Evolutionary conservation across 2,888 invertebrate species (phyloP).

Genomic region (Zootermopsis nevadensis): DNA sequence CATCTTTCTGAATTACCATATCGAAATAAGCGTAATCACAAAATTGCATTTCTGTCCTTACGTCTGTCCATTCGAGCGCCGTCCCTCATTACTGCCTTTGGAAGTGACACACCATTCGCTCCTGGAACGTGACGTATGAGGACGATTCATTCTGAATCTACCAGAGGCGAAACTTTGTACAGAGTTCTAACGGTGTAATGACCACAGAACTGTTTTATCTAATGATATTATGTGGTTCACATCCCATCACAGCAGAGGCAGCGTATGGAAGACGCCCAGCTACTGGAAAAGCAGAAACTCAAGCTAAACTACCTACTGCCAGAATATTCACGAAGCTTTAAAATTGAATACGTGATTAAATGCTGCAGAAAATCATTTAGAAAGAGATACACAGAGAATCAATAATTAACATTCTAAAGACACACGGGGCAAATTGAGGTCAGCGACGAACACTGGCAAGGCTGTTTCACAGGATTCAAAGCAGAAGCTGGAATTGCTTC

Average conservation of each 20-base stretch:
- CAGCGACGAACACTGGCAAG: not conserved
- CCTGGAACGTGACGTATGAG: not conserved
- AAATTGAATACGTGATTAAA: not conserved
- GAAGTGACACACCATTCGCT: not conserved
- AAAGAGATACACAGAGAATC: not conserved
- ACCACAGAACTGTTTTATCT: slow-evolving; percentile 21
- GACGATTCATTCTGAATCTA: not conserved
- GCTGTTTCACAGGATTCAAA: not conserved
- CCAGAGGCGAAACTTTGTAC: not conserved
- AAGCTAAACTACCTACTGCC: not conserved
- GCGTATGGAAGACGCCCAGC: not conserved
- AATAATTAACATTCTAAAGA: not conserved
- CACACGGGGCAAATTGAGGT: not conserved
- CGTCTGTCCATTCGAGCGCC: not conserved
- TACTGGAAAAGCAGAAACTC: not conserved
- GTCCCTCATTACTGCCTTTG: not conserved
- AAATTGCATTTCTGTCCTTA: not conserved
- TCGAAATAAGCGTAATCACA: not conserved
- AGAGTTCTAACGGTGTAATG: not conserved
- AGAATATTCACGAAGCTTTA: not conserved
- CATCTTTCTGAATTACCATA: not conserved
- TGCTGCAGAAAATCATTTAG: not conserved
- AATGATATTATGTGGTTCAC: slow-evolving; percentile 17
- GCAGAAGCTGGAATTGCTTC: not conserved
- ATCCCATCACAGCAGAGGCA: not conserved